A percentile compares a stretch with the other conserved stretches of the same genome.
Conservation (phyloP, 2,113 vertebrate species). For the Glaucomys volans region DNA sequence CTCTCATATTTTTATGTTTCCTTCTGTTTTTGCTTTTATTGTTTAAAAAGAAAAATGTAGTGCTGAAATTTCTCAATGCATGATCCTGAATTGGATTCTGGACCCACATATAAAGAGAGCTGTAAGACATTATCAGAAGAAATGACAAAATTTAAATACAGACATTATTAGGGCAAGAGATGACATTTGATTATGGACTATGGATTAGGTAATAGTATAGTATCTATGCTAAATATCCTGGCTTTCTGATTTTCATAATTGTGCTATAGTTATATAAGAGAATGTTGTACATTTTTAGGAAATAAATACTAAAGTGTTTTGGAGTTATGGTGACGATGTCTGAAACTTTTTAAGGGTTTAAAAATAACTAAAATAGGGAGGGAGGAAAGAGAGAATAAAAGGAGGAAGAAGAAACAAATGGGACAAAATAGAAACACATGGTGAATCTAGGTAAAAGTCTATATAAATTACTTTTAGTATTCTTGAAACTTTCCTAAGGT, state of each 20-base stretch:
- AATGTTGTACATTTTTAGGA: background rate
- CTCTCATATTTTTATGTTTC: background rate
- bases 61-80: background rate
- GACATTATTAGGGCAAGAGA: background rate
- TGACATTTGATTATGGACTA: background rate
- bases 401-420: background rate
- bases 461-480: background rate
- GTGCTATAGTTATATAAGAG: too few relatives aligned
- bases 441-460: background rate
- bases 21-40: background rate
- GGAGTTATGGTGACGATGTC: background rate
- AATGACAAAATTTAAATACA: background rate
- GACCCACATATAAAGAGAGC: background rate
- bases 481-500: background rate
- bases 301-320: background rate
- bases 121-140: background rate
- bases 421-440: background rate
- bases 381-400: background rate
- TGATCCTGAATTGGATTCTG: background rate
- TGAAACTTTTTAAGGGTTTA: background rate
- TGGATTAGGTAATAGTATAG: background rate
- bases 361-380: background rate
- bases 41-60: background rate
- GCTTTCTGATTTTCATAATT: too few relatives aligned
- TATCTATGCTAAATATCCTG: background rate